Percentiles rank a stretch among this genome's conserved stretches.
phyloP scores from a whole-genome alignment of 1,140 invertebrate species.

The Tigriopus japonicus region DNA sequence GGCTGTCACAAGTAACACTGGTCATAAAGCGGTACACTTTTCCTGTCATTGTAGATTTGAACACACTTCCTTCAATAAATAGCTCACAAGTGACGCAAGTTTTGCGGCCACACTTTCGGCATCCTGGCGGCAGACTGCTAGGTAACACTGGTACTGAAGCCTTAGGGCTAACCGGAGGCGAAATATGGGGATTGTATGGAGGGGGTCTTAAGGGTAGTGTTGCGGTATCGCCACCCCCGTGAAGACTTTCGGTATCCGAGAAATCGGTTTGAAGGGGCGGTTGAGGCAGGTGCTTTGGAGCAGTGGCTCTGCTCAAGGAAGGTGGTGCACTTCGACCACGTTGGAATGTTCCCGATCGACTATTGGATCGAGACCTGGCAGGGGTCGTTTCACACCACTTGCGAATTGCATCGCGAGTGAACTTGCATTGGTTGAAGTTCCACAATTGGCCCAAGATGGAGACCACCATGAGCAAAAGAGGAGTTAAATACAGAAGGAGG shows the following conservation, averaged over 20 bases:
- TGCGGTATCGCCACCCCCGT: not conserved
- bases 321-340: not conserved
- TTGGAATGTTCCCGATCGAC: too few relatives aligned
- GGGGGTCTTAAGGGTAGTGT: not conserved
- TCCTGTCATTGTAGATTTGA: constrained; percentile 2
- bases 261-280: not conserved
- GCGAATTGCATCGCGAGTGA: not conserved
- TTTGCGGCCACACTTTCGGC: not conserved
- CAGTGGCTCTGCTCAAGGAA: not conserved
- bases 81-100: constrained; percentile 4
- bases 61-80: not conserved
- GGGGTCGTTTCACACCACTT: not conserved
- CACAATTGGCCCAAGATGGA: not conserved
- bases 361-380: too few relatives aligned
- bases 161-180: not conserved
- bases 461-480: not conserved
- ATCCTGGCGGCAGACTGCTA: not conserved
- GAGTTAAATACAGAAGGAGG: not conserved
- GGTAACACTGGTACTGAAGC: not conserved
- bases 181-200: not conserved
- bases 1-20: not conserved
- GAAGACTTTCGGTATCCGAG: not conserved
- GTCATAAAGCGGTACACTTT: constrained; percentile 2
- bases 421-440: not conserved
- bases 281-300: too few relatives aligned